Percentiles rank a stretch among this genome's conserved stretches.
These are phyloP conservation scores for Anoplophora glabripennis DNA, from an alignment of 1,140 invertebrate genomes.

Conservation along the genomic window DNA sequence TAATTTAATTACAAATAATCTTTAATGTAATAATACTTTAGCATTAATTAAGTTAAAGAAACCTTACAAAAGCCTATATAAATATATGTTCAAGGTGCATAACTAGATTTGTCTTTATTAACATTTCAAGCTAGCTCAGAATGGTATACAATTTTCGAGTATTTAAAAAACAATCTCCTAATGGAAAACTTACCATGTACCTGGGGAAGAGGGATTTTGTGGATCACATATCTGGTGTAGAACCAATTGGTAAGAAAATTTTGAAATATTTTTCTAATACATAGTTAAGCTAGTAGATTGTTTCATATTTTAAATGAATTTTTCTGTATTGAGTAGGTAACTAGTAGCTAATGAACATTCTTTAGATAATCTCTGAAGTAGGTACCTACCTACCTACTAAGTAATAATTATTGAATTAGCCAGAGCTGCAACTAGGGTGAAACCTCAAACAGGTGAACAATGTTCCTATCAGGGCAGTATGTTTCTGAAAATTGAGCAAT, in stretches of 20 bases:
- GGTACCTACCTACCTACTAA: too few species aligned
- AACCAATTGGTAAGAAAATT: slow-evolving; percentile 78
- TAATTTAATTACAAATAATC: slow-evolving; percentile 11
- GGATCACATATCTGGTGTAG: slow-evolving; percentile 87
- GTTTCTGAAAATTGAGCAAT: too few species aligned
- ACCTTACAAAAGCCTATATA: not conserved
- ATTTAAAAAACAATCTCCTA: slow-evolving; percentile 92
- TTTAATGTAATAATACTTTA: not conserved
- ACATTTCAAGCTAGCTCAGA: slow-evolving; percentile 36
- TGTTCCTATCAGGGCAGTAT: too few species aligned
- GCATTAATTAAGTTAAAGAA: slow-evolving; percentile 6
- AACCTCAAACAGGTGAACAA: too few species aligned
- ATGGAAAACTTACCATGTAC: slow-evolving; percentile 92
- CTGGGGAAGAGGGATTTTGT: slow-evolving; percentile 95
- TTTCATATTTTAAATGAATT: too few species aligned
- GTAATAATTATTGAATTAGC: too few species aligned
- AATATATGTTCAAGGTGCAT: not conserved
- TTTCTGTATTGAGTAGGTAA: too few species aligned
- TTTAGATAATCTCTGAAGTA: too few species aligned
- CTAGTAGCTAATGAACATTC: too few species aligned
- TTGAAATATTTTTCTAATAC: too few species aligned
- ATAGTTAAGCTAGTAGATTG: too few species aligned
- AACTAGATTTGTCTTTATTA: not conserved
- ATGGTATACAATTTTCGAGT: slow-evolving; percentile 91
- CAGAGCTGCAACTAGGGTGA: too few species aligned